Percentiles rank a stretch among this genome's conserved stretches.
phyloP scores from a whole-genome alignment of 2,888 invertebrate species.

The Azorinus chamasolen region DNA sequence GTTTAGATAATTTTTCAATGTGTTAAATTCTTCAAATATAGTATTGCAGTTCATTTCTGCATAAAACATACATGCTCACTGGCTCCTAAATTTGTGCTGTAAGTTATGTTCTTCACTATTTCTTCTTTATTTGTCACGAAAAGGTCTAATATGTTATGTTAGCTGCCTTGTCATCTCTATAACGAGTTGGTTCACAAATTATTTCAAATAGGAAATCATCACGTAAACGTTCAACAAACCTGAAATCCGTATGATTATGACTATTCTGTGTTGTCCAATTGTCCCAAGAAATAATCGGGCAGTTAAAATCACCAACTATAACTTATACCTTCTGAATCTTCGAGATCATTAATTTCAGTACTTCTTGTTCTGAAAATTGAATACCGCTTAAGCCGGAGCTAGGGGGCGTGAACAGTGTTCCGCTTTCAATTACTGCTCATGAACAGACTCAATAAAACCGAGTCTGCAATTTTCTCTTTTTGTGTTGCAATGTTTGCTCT shows the following conservation, averaged over 20 bases:
- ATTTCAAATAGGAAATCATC: neutral
- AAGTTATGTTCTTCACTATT: neutral
- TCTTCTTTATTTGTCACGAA: slow-evolving; percentile 1
- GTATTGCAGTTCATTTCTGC: too few relatives aligned
- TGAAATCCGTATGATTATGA: neutral
- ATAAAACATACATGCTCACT: slow-evolving; percentile 27
- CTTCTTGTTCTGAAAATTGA: too few relatives aligned
- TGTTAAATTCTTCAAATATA: too few relatives aligned
- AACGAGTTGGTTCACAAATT: slow-evolving; percentile 7
- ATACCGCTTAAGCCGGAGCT: too few relatives aligned
- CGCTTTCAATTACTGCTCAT: too few relatives aligned
- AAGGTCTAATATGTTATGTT: slow-evolving; percentile 15
- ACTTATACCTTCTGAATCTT: too few relatives aligned
- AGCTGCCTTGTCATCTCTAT: neutral
- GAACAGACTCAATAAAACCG: too few relatives aligned
- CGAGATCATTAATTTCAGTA: too few relatives aligned
- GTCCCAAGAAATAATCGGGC: neutral
- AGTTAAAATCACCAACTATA: slow-evolving; percentile 8
- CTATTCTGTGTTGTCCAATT: slow-evolving; percentile 7
- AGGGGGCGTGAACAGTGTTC: too few relatives aligned
- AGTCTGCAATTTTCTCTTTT: too few relatives aligned
- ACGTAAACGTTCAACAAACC: slow-evolving; percentile 9
- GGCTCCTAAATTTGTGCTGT: slow-evolving; percentile 8
- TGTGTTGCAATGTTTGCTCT: too few relatives aligned
- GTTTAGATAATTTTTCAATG: too few relatives aligned